Evolutionary conservation across 2,888 invertebrate genomes (phyloP).

Genomic region (Coelinius sp.): DNA sequence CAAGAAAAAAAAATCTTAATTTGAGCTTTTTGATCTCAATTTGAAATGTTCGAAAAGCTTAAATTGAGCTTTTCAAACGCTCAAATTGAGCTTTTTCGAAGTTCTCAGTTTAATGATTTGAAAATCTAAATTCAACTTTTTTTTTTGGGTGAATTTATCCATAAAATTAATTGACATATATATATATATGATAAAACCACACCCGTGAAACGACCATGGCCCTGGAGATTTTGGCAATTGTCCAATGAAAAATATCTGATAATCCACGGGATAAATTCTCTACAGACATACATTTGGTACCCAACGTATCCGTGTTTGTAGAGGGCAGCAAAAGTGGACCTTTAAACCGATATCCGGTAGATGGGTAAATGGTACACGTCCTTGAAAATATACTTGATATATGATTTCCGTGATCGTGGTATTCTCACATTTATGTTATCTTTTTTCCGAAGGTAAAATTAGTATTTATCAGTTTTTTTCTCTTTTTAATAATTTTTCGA

Average conservation of each 20-base stretch:
- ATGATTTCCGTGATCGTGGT: constrained; percentile 30
- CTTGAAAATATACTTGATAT: constrained; percentile 30
- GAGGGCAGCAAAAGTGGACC: constrained; percentile 10
- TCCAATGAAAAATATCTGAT: constrained; percentile 63
- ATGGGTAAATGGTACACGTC: constrained; percentile 32
- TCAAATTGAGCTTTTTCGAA: too few relatives aligned
- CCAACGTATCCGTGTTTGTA: constrained; percentile 19
- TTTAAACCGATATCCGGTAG: constrained; percentile 26
- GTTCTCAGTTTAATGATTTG: too few relatives aligned
- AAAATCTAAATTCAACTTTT: neutral
- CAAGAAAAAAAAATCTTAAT: too few relatives aligned
- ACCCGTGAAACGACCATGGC: constrained; percentile 23
- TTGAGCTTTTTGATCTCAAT: too few relatives aligned
- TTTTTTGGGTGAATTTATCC: neutral
- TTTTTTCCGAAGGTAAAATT: neutral
- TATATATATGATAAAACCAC: constrained; percentile 13
- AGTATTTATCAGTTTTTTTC: neutral
- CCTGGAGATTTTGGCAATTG: constrained; percentile 55
- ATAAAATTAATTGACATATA: constrained; percentile 11
- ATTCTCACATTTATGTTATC: constrained; percentile 23
- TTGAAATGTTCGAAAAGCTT: too few relatives aligned
- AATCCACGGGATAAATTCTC: constrained; percentile 54
- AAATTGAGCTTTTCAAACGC: too few relatives aligned
- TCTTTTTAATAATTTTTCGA: neutral
- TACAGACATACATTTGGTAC: constrained; percentile 12